phyloP scores from a whole-genome alignment of 2,113 vertebrate genomes.

The Pseudopodoces humilis region DNA sequence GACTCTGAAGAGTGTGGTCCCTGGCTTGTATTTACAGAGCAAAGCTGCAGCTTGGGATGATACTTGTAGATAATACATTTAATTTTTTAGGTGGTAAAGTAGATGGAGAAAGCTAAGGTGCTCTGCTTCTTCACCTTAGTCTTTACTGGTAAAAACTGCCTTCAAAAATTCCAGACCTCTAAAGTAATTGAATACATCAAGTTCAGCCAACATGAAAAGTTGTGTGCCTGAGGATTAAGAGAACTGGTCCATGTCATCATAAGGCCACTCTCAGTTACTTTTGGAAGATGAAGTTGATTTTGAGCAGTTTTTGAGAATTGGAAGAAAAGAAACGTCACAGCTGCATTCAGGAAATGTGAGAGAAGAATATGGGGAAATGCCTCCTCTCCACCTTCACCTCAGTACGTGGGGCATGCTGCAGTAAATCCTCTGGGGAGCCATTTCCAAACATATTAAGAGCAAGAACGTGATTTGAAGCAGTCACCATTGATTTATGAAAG shows the following conservation, averaged over 20 bases:
- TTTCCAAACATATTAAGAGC: background rate
- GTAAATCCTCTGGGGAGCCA: background rate
- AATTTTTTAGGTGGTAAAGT: background rate
- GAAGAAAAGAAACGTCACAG: background rate
- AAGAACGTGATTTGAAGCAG: background rate
- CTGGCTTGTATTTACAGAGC: background rate
- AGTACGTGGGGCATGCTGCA: background rate
- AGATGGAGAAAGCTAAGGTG: background rate
- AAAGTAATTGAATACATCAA: background rate
- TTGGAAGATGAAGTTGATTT: background rate
- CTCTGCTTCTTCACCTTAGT: background rate
- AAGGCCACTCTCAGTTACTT: background rate
- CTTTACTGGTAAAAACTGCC: background rate
- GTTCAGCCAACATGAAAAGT: background rate
- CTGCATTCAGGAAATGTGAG: background rate
- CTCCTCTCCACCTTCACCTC: background rate
- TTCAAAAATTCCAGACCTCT: background rate
- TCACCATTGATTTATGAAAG: background rate
- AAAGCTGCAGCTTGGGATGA: background rate
- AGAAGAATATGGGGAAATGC: background rate
- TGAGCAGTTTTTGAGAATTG: background rate
- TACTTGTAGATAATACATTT: background rate
- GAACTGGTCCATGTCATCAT: background rate
- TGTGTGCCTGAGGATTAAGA: background rate
- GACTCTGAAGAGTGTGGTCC: background rate